Evolutionary conservation across 2,888 invertebrate genomes (phyloP), one percentile per base, ranked within the genome.

Genomic region (Phytoseiulus persimilis): DNA sequence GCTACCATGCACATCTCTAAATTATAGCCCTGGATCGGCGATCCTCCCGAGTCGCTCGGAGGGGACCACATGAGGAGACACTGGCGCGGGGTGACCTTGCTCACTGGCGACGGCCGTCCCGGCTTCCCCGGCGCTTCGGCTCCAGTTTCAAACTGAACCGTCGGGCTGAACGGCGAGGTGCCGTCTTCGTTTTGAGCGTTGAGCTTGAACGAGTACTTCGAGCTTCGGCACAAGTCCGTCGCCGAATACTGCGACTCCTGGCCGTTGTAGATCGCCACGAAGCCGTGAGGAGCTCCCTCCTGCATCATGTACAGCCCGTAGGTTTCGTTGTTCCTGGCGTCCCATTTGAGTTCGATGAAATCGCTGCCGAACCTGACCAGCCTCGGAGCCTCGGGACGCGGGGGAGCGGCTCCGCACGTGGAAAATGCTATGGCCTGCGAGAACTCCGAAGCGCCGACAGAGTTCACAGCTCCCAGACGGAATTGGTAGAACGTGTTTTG

Each of bases 381-480:
- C 90, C 94, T 93, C 18, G 97, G 97, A n/a, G 96, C 95, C 90
- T 94, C 93, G 32, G 97, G 97, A 92, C 95, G 95, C 89, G 95
- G 93, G 0, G 97, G 97, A 89, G 96, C 95, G 91, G 92, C 93
- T 93, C 91, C 18, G 90, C 90, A 46, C 83, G 33, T 89, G 65
- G 89, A 90, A 89, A 90, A 46, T n/a, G 89, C 31, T 14, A 90
- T 45, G 6, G 90, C 87, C 89, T 83, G 39, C 32, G 65, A 83
- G n/a, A 90, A 90, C 91, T 91, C 94, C 94, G 94, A 94, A 92
- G 95, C 95, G 28, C 97, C 97, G 91, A 95, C 94, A 91, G 95
- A 95, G 93, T 97, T 97, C 90, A 96, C 94, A 91, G 96, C 97
- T 83, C 96, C 95, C 92, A 97, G 93, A 90, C 97, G 95, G 93